Evolutionary conservation across 2,113 vertebrate genomes (phyloP).

Genomic region (Dunckerocampus dactyliophorus): DNA sequence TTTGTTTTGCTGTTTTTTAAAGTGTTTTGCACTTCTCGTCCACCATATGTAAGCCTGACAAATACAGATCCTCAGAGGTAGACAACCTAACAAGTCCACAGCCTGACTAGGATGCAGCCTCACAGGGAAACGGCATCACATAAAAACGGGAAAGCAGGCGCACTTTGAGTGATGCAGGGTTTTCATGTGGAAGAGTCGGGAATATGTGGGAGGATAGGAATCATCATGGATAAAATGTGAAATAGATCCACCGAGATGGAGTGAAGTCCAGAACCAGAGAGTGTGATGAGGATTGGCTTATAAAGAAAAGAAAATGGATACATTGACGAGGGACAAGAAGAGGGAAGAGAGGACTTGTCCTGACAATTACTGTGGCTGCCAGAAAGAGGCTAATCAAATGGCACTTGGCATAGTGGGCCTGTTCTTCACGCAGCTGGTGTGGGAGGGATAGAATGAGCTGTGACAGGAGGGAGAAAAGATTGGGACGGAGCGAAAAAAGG

Average conservation of each 20-base stretch:
- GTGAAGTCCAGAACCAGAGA: conserved; percentile 5
- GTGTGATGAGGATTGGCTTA: conserved; percentile 27
- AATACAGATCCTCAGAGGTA: too few species aligned
- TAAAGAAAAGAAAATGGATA: conserved; percentile 25
- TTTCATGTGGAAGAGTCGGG: background rate
- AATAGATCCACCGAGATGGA: background rate
- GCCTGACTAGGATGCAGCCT: too few species aligned
- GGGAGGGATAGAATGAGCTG: conserved; percentile 52
- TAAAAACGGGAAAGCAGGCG: too few species aligned
- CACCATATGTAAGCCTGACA: too few species aligned
- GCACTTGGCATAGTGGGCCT: conserved; percentile 59
- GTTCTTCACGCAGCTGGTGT: conserved; percentile 56
- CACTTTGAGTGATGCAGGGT: background rate
- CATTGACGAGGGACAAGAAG: conserved; percentile 9
- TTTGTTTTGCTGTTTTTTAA: too few species aligned
- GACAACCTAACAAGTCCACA: too few species aligned
- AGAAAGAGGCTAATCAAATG: conserved; percentile 64
- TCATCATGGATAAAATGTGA: background rate
- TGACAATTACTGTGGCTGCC: conserved; percentile 55
- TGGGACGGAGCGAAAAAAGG: conserved; percentile 10
- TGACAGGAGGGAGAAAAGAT: conserved; percentile 47
- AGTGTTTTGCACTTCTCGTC: too few species aligned
- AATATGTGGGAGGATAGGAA: conserved; percentile 22
- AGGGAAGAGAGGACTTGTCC: conserved; percentile 46
- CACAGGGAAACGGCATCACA: too few species aligned